Evolutionary conservation across 1,140 invertebrate species (phyloP).

Genomic region (Calliphora vicina): DNA sequence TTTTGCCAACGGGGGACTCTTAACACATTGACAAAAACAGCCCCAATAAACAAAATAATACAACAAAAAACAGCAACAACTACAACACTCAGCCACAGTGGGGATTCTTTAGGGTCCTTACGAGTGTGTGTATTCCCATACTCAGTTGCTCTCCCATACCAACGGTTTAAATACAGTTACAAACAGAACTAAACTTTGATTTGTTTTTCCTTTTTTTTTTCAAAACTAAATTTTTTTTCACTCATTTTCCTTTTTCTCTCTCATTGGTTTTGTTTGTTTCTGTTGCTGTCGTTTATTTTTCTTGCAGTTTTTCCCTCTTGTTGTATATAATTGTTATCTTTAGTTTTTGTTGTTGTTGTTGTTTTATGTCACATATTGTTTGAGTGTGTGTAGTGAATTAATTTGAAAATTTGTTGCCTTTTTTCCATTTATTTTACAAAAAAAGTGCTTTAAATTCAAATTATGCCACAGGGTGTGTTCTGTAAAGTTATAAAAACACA

Average conservation of each 20-base stretch:
- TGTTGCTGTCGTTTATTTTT: neutral
- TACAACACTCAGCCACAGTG: neutral
- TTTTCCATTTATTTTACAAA: neutral
- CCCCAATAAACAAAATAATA: neutral
- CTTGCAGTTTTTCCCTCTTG: neutral
- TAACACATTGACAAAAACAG: constrained; percentile 10
- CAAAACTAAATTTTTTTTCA: neutral
- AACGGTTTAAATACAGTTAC: neutral
- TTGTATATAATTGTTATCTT: neutral
- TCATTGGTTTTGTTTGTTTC: neutral
- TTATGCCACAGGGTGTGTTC: neutral
- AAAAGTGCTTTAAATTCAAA: neutral
- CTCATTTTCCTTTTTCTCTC: neutral
- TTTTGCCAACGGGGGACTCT: neutral
- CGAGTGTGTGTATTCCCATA: neutral
- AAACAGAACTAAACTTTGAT: neutral
- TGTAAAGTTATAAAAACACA: neutral
- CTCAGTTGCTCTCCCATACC: neutral
- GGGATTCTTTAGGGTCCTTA: neutral
- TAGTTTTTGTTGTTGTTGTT: neutral
- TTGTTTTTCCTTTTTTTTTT: constrained; percentile 9
- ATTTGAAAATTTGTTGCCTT: neutral
- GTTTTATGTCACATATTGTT: neutral
- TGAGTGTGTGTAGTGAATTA: neutral
- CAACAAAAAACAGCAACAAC: neutral